These are phyloP conservation scores for Salvelinus alpinus DNA, from an alignment of 2,113 vertebrate species.

Conservation along the genomic window DNA sequence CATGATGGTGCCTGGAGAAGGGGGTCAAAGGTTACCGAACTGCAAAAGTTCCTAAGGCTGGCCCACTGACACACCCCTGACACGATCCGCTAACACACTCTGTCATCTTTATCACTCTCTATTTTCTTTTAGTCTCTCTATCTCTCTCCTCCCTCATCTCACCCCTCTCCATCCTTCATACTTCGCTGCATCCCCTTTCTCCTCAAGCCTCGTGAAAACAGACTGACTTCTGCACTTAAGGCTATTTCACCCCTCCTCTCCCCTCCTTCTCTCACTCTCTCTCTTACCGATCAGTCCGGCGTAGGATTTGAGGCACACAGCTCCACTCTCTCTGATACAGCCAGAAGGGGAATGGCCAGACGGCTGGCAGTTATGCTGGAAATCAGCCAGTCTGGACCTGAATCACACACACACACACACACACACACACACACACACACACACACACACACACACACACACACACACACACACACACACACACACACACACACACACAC, in stretches of 20 bases:
- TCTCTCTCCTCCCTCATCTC: not conserved
- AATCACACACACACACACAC: constrained; percentile 48
- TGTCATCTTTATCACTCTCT: not conserved
- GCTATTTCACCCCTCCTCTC: not conserved
- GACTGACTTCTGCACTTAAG: too few species aligned
- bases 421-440: constrained; percentile 42
- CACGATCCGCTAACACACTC: not conserved
- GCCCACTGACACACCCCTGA: not conserved
- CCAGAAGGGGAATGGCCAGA: constrained; percentile 66
- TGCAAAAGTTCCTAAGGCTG: not conserved
- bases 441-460: not conserved
- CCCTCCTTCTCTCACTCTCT: constrained; percentile 9
- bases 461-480: constrained; percentile 28
- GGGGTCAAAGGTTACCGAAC: constrained; percentile 5
- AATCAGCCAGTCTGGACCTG: constrained; percentile 91
- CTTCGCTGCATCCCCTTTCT: not conserved
- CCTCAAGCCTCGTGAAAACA: not conserved
- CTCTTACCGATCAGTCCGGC: constrained; percentile 88
- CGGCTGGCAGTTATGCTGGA: constrained; percentile 86
- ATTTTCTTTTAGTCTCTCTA: not conserved
- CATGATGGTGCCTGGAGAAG: constrained; percentile 84
- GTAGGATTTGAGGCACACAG: constrained; percentile 86
- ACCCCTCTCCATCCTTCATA: not conserved
- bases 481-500: constrained; percentile 49
- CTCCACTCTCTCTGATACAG: constrained; percentile 79